These are phyloP conservation scores for Drosophila formosana DNA, from an alignment of 2,888 invertebrate species.

Conservation along the genomic window DNA sequence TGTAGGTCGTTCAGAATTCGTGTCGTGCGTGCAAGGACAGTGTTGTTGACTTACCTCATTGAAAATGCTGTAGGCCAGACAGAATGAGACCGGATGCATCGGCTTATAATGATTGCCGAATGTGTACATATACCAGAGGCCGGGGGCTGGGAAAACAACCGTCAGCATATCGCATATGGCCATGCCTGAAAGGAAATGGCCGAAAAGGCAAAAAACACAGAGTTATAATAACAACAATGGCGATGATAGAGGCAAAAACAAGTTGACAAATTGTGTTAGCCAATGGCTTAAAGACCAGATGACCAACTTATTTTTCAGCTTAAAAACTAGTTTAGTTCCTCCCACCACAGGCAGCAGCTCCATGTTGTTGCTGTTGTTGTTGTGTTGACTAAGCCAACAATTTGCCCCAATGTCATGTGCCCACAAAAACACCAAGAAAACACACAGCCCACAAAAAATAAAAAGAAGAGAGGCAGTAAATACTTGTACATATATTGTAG, in stretches of 20 bases:
- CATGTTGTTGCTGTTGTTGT: neutral
- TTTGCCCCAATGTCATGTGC: constrained; percentile 26
- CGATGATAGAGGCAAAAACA: constrained; percentile 10
- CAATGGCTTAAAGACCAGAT: constrained; percentile 30
- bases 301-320: constrained; percentile 34
- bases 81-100: constrained; percentile 90
- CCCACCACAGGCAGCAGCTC: neutral
- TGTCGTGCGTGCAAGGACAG: neutral
- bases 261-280: constrained; percentile 52
- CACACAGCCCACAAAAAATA: neutral
- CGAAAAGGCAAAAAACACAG: neutral
- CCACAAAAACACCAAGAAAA: neutral
- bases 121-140: constrained; percentile 96
- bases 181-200: constrained; percentile 88
- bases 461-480: neutral
- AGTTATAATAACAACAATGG: constrained; percentile 7
- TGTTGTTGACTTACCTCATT: constrained; percentile 88
- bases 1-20: too few species aligned
- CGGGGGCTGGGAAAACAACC: constrained; percentile 94
- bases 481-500: constrained; percentile 1
- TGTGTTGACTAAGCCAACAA: constrained; percentile 35
- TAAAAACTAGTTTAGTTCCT: constrained; percentile 39
- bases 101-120: constrained; percentile 94
- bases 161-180: constrained; percentile 98
- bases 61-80: constrained; percentile 92